These are phyloP conservation scores for Chironomus tentans DNA, from an alignment of 2,888 invertebrate genomes.

Conservation along the genomic window DNA sequence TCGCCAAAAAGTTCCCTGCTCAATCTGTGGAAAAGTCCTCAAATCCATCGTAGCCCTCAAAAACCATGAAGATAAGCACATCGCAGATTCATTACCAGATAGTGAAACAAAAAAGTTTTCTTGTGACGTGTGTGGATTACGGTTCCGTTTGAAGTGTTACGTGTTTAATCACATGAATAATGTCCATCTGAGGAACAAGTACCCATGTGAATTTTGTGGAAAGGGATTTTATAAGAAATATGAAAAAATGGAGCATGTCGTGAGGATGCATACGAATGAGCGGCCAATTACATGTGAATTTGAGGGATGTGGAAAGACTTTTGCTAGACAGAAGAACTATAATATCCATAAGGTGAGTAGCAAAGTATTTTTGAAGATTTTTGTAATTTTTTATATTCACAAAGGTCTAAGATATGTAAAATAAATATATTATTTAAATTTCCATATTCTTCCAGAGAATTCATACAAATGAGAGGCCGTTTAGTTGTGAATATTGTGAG, in stretches of 20 bases:
- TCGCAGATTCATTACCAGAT: not conserved
- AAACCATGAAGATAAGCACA: not conserved
- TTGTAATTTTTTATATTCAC: too few species aligned
- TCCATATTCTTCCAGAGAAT: not conserved
- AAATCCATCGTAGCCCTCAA: not conserved
- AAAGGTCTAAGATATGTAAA: too few species aligned
- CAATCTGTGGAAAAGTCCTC: not conserved
- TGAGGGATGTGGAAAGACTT: not conserved
- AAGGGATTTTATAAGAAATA: not conserved
- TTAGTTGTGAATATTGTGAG: not conserved
- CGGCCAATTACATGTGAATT: not conserved
- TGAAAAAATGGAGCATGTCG: not conserved
- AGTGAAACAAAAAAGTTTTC: not conserved
- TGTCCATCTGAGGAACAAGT: not conserved
- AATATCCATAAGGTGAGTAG: not conserved
- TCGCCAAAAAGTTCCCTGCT: not conserved
- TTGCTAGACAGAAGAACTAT: not conserved
- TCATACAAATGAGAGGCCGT: not conserved
- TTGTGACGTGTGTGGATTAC: not conserved
- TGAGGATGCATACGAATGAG: not conserved
- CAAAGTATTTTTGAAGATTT: too few species aligned
- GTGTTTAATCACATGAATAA: slow-evolving; percentile 1
- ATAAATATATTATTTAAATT: too few species aligned
- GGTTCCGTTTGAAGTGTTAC: not conserved
- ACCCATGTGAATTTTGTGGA: not conserved